phyloP scores from a whole-genome alignment of 1,140 invertebrate genomes.

The Drosophila nikananu region DNA sequence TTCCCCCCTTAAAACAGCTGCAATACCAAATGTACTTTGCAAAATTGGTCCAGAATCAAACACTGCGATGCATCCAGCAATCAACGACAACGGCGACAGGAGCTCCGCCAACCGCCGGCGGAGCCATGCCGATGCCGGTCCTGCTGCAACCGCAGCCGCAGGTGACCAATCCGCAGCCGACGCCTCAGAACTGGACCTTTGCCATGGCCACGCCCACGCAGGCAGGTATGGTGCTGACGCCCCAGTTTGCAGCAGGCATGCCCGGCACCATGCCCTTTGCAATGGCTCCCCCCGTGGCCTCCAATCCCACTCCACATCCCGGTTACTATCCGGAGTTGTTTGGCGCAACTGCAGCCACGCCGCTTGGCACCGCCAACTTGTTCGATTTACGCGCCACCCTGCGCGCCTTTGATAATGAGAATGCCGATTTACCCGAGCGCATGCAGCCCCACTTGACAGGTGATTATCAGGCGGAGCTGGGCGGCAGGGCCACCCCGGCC shows the following conservation, averaged over 20 bases:
- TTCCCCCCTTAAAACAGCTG: conserved; percentile 38
- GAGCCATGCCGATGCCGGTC: conserved; percentile 54
- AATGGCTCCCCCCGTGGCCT: background rate
- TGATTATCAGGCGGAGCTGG: conserved; percentile 54
- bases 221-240: conserved; percentile 67
- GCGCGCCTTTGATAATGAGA: conserved; percentile 77
- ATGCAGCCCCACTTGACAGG: conserved; percentile 58
- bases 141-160: conserved; percentile 59
- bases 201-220: conserved; percentile 73
- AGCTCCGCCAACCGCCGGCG: conserved; percentile 24
- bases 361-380: conserved; percentile 61
- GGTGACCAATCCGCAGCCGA: conserved; percentile 43
- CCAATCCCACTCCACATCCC: conserved; percentile 10
- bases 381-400: conserved; percentile 75
- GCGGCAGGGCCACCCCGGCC: conserved; percentile 9
- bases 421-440: conserved; percentile 76
- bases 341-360: conserved; percentile 24
- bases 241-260: conserved; percentile 54
- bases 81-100: conserved; percentile 33
- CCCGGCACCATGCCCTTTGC: conserved; percentile 32
- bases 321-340: conserved; percentile 60
- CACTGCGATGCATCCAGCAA: conserved; percentile 72
- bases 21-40: conserved; percentile 85
- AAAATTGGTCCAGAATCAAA: conserved; percentile 80
- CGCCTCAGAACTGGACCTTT: conserved; percentile 66